Percentiles rank a stretch among this genome's conserved stretches.
phyloP scores from a whole-genome alignment of 2,113 vertebrate species.

The Rattus norvegicus region DNA sequence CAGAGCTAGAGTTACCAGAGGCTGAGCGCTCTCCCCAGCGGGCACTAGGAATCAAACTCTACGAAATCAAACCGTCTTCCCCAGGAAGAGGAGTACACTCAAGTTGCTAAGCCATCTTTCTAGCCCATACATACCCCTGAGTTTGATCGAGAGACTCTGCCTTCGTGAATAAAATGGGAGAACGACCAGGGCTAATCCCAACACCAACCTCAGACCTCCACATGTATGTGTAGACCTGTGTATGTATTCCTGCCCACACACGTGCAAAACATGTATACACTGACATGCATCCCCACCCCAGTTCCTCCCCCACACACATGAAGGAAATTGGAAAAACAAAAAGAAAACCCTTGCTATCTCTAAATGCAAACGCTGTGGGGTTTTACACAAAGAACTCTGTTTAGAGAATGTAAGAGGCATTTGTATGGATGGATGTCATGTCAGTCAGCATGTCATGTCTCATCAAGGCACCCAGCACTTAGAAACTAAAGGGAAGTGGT shows the following conservation, averaged over 20 bases:
- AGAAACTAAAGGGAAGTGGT: slow-evolving; percentile 53
- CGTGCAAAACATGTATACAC: not conserved
- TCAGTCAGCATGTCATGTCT: slow-evolving; percentile 64
- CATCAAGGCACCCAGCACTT: slow-evolving; percentile 30
- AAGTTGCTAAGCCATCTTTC: not conserved
- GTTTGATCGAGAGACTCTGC: not conserved
- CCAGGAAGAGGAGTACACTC: not conserved
- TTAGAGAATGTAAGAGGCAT: slow-evolving; percentile 13
- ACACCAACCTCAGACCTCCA: not conserved
- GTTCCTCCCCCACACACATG: not conserved
- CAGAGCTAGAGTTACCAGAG: too few relatives aligned
- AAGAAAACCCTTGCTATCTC: not conserved
- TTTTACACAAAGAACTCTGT: not conserved
- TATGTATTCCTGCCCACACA: not conserved
- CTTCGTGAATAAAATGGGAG: not conserved
- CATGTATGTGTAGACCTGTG: not conserved
- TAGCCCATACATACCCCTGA: not conserved
- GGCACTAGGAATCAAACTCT: not conserved
- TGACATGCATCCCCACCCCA: not conserved
- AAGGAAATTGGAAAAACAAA: not conserved
- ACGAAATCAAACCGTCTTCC: not conserved
- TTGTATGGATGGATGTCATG: not conserved
- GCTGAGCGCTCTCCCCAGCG: fast-evolving
- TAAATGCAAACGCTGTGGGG: not conserved
- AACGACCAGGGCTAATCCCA: not conserved